Percentiles rank a stretch among this genome's conserved stretches.
These are phyloP conservation scores for Agrochola litura DNA, from an alignment of 2,888 invertebrate genomes.

Conservation along the genomic window DNA sequence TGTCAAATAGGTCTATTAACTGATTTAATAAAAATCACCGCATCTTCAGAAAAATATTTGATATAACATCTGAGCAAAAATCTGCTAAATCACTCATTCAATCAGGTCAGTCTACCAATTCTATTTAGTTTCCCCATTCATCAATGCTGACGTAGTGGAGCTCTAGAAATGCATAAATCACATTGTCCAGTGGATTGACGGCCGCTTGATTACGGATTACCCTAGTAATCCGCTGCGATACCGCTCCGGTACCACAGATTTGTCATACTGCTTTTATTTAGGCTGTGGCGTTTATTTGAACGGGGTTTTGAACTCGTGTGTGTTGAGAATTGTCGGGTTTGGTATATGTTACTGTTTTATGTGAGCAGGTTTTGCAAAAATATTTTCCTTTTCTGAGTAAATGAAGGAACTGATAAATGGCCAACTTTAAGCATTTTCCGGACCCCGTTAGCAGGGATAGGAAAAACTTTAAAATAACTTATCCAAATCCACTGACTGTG, in stretches of 20 bases:
- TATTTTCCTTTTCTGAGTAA: not conserved
- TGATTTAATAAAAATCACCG: not conserved
- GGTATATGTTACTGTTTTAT: not conserved
- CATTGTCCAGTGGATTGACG: constrained; percentile 56
- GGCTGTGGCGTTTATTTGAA: constrained; percentile 35
- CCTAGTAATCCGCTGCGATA: constrained; percentile 35
- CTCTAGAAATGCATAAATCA: constrained; percentile 63
- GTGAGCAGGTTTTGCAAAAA: not conserved
- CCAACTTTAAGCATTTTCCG: not conserved
- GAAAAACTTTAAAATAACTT: not conserved
- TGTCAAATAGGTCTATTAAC: too few relatives aligned
- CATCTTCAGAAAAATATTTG: not conserved
- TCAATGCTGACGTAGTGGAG: constrained; percentile 51
- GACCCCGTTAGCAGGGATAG: too few relatives aligned
- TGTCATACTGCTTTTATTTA: constrained; percentile 48
- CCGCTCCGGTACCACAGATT: constrained; percentile 31
- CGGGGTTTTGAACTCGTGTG: not conserved
- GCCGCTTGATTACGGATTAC: constrained; percentile 60
- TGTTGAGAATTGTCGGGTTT: not conserved
- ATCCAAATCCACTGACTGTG: not conserved
- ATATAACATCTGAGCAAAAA: not conserved
- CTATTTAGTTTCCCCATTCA: constrained; percentile 51
- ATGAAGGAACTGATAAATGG: not conserved
- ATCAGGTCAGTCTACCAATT: constrained; percentile 15
- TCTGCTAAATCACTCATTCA: constrained; percentile 8